phyloP scores from a whole-genome alignment of 2,797 vertebrate genomes.

The Octomys mimax region DNA sequence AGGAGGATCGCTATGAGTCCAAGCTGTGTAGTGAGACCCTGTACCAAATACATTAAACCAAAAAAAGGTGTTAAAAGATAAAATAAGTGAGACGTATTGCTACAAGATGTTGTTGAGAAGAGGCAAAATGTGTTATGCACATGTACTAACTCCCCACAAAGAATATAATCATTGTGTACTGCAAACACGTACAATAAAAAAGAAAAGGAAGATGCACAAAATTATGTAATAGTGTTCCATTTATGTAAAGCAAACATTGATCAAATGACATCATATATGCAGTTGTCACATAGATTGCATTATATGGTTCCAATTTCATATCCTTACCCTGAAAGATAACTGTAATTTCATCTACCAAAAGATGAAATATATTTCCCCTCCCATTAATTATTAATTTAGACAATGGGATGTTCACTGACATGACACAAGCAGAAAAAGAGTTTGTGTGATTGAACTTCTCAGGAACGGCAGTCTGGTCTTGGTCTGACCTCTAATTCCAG shows the following conservation, averaged over 20 bases:
- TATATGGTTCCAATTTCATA: slow-evolving; percentile 20
- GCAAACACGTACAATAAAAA: not conserved
- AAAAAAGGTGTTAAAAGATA: slow-evolving; percentile 16
- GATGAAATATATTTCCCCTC: slow-evolving; percentile 14
- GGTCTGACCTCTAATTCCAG: not conserved
- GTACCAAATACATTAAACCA: too few relatives aligned
- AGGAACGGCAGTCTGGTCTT: not conserved
- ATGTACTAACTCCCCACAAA: not conserved
- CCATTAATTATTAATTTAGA: slow-evolving; percentile 6
- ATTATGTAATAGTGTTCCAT: not conserved
- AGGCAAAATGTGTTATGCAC: not conserved
- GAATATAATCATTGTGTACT: not conserved
- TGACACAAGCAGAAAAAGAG: not conserved
- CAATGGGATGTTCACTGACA: not conserved
- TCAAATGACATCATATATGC: slow-evolving; percentile 16
- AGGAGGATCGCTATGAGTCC: too few relatives aligned
- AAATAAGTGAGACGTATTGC: slow-evolving; percentile 20
- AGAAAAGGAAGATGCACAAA: slow-evolving; percentile 29
- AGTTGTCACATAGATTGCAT: not conserved
- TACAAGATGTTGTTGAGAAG: slow-evolving; percentile 9
- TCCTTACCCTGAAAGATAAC: slow-evolving; percentile 16
- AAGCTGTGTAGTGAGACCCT: too few relatives aligned
- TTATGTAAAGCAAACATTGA: slow-evolving; percentile 49
- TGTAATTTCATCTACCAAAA: slow-evolving; percentile 51
- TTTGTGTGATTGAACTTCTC: not conserved